Percentiles rank a stretch among this genome's conserved stretches.
phyloP scores from a whole-genome alignment of 2,797 vertebrate species.

The Myotis myotis region DNA sequence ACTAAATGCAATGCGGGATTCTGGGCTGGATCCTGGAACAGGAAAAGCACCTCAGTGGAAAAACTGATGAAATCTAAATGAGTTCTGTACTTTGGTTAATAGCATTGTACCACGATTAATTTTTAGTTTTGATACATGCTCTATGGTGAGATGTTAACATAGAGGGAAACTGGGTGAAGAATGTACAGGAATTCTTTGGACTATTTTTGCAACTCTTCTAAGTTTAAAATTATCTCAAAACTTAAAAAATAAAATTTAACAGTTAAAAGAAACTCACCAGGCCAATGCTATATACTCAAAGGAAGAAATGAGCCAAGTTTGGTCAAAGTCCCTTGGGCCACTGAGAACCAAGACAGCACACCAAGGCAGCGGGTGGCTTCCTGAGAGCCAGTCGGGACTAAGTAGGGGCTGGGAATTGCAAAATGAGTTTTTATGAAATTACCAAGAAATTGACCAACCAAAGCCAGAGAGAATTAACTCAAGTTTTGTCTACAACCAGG shows the following conservation, averaged over 20 bases:
- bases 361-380: neutral
- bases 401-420: neutral
- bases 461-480: neutral
- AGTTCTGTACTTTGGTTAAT: neutral
- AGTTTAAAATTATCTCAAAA: conserved; percentile 32
- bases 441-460: neutral
- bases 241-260: neutral
- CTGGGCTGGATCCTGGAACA: neutral
- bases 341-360: neutral
- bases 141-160: neutral
- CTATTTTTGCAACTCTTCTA: conserved; percentile 36
- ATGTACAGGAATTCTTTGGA: neutral
- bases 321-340: neutral
- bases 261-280: neutral
- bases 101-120: neutral
- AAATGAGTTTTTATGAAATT: neutral
- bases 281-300: neutral
- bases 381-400: neutral
- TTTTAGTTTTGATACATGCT: neutral
- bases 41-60: neutral
- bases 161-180: neutral
- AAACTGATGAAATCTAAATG: neutral
- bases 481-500: neutral
- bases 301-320: conserved; percentile 7
- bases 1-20: neutral